Percentiles rank a stretch among this genome's conserved stretches.
Evolutionary conservation across 2,888 invertebrate genomes (phyloP).

Genomic region (Theodoxus fluviatilis): DNA sequence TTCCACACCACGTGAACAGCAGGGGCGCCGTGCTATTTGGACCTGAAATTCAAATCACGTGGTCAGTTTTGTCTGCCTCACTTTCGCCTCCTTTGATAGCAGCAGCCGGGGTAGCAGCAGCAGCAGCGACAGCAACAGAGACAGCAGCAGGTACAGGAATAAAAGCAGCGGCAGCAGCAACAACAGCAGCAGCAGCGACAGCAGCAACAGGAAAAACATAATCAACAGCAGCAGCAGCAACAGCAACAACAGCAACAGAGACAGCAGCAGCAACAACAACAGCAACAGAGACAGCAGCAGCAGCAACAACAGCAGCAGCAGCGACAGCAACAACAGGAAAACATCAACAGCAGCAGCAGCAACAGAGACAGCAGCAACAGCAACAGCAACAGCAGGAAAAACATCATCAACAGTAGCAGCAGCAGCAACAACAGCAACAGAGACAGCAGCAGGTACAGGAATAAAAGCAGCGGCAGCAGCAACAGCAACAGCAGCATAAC

Average conservation of each 20-base stretch:
- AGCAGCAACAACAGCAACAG: neutral
- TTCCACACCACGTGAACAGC: no score
- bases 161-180: conserved; percentile 1
- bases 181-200: conserved; percentile 2
- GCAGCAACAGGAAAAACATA: neutral
- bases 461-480: no score
- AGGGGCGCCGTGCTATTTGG: no score
- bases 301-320: neutral
- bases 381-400: neutral
- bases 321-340: neutral
- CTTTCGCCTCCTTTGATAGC: no score
- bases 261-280: neutral
- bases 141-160: neutral
- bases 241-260: neutral
- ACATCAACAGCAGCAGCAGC: neutral
- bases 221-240: neutral
- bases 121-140: conserved; percentile 6
- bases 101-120: no score
- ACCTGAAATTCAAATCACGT: no score
- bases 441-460: no score
- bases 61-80: no score
- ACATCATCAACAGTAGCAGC: neutral
- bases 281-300: neutral
- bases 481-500: no score
- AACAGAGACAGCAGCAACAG: neutral